A percentile compares a stretch with the other conserved stretches of the same genome.
Conservation (phyloP, 37 sponge, comb jelly and placozoan species). For the Mnemiopsis leidyi region DNA sequence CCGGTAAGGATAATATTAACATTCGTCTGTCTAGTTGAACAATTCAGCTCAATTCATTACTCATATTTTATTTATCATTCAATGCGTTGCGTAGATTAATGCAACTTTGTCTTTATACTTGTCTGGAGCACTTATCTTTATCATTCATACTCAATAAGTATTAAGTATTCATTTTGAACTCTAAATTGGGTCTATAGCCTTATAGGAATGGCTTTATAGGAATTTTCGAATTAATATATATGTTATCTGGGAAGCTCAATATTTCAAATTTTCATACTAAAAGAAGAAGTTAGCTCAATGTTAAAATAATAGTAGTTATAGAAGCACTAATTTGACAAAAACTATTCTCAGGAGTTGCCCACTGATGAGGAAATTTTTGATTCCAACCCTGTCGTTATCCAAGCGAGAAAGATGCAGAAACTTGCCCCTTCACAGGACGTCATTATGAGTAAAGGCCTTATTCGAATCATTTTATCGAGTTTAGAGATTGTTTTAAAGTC, state of each 20-base stretch:
- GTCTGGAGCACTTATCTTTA: too few species aligned
- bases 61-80: too few species aligned
- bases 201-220: too few species aligned
- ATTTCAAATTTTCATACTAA: neutral
- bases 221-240: neutral
- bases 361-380: neutral
- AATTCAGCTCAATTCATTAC: too few species aligned
- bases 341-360: neutral
- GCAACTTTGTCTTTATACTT: too few species aligned
- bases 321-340: neutral
- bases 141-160: too few species aligned
- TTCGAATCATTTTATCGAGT: too few species aligned
- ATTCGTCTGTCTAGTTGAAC: too few species aligned
- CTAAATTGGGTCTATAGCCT: too few species aligned
- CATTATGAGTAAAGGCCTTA: neutral
- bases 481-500: too few species aligned
- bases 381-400: neutral
- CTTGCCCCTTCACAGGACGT: conserved; percentile 4
- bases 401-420: conserved; percentile 8
- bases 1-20: neutral
- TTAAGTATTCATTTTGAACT: too few species aligned
- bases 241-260: neutral
- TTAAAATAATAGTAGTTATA: neutral
- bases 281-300: neutral
- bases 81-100: too few species aligned